Evolutionary conservation across 1,140 invertebrate species (phyloP), one percentile per base, ranked within the genome.

Genomic region (Tigriopus japonicus): DNA sequence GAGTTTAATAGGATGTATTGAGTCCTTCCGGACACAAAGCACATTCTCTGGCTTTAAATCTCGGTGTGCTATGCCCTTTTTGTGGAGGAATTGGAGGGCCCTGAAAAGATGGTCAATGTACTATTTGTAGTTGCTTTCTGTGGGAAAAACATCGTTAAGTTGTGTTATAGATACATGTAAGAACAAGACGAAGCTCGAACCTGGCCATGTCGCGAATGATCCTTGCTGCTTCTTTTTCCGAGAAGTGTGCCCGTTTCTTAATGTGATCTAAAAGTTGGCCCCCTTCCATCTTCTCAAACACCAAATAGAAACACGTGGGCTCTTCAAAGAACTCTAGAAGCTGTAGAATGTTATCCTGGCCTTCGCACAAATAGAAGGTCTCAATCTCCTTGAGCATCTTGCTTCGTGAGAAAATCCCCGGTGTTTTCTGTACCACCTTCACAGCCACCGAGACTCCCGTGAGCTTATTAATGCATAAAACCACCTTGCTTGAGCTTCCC

Each of bases 311-410:
- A 24, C 69, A 64, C 42, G 75, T 70, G 40, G 72, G 67, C 63
- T 77, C 76, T 65, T 77, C 76, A 66, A 76, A 76, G 64, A 73
- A 77, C 62, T 77, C 74, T 62, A 74, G 65, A 23, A 80, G 68
- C 62, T 79, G 76, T n/a, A 80, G 69, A 60, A 80, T 77, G 65
- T 80, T 79, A 12, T 72, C 69, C 65, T 79, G 74, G 12, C 72
- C 72, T 52, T 71, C 66, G 67, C 77, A 80, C 56, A 76, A 69
- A 66, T 77, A 72, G 69, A 78, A 79, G 52, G 77, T 78, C 67
- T 80, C 77, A 40, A 80, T 75, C 65, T 80, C 78, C 56, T 75
- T 74, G 63, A 79, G 73, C n/a, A 80, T 76, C 63, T 76, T 71
- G 51, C 69, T 69, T 10, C 77, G 69, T 40, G 69, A 71, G 56